Conservation (phyloP, 2,888 invertebrate genomes). For the Cantharis lateralis region DNA sequence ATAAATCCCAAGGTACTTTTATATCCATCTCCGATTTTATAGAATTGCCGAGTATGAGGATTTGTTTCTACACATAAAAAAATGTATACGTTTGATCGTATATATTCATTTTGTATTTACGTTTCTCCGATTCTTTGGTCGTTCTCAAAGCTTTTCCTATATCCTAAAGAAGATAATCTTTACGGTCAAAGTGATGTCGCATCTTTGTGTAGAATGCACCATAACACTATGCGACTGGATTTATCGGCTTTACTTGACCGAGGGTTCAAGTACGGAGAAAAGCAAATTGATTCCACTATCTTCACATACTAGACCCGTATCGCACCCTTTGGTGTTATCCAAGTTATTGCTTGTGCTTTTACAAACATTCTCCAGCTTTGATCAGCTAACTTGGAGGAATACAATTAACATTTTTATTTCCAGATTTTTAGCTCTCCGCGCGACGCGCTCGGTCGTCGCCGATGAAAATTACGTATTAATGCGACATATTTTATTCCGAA, state of each 20-base stretch:
- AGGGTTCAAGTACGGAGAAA: constrained; percentile 42
- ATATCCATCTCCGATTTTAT: not conserved
- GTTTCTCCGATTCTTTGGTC: constrained; percentile 9
- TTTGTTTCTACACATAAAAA: not conserved
- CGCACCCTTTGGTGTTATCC: constrained; percentile 29
- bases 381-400: constrained; percentile 3
- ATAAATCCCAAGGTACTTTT: not conserved
- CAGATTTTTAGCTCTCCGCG: not conserved
- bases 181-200: constrained; percentile 17
- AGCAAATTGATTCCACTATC: constrained; percentile 48
- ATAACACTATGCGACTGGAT: constrained; percentile 34
- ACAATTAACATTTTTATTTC: not conserved
- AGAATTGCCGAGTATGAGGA: not conserved
- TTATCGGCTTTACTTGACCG: constrained; percentile 43
- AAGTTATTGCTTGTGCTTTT: constrained; percentile 35
- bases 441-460: not conserved
- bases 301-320: constrained; percentile 32
- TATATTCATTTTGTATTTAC: constrained; percentile 2
- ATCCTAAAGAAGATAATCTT: constrained; percentile 21
- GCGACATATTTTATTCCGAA: constrained; percentile 23
- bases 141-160: constrained; percentile 18
- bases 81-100: constrained; percentile 8
- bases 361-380: constrained; percentile 20
- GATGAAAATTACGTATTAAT: not conserved
- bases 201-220: constrained; percentile 22